Evolutionary conservation across 2,797 vertebrate species (phyloP).

Genomic region (Pitangus sulphuratus): DNA sequence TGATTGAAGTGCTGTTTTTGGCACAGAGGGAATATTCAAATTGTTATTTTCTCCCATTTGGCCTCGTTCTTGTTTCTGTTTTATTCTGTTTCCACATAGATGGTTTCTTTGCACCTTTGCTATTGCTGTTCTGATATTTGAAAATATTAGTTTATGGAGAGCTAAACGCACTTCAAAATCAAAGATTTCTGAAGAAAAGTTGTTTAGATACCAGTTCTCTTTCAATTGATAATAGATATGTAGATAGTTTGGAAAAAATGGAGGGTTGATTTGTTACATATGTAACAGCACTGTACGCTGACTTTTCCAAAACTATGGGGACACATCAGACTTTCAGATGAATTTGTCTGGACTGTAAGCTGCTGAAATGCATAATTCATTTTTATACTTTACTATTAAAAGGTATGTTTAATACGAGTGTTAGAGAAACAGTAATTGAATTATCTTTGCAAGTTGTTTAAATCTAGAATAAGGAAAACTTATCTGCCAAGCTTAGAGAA

Average conservation of each 20-base stretch:
- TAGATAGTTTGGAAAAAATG: background rate
- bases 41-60: background rate
- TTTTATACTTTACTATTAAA: background rate
- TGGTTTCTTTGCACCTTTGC: background rate
- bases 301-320: background rate
- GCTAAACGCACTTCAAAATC: background rate
- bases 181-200: background rate
- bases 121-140: background rate
- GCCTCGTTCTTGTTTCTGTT: background rate
- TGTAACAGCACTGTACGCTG: background rate
- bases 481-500: background rate
- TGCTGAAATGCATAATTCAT: background rate
- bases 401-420: background rate
- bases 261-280: background rate
- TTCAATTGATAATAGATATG: background rate
- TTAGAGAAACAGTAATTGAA: background rate
- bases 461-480: background rate
- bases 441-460: background rate
- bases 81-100: background rate
- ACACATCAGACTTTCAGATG: background rate
- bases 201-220: background rate
- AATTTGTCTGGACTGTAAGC: background rate
- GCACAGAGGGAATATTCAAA: background rate
- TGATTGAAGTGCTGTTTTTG: background rate
- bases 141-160: background rate